Evolutionary conservation across 2,113 vertebrate genomes (phyloP), one percentile per base, ranked within the genome.

Genomic region (Propithecus coquereli): DNA sequence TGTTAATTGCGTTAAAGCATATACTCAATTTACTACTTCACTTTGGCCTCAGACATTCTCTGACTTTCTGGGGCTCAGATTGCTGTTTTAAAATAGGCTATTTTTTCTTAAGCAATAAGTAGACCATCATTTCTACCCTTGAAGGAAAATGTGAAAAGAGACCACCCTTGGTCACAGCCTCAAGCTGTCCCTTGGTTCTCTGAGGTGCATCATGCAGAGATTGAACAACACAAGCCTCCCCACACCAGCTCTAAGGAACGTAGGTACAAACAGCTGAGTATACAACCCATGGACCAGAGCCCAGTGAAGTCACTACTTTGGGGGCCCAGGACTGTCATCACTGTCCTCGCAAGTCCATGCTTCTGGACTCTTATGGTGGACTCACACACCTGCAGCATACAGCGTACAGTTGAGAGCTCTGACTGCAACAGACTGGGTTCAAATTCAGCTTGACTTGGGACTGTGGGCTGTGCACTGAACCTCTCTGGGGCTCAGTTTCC

Each of bases 241-340:
- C 3, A 34, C 17, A 8, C 20, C 22, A 59, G 23, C 47, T 80
- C 70, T 52, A 63, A 81, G 95, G 83, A 73, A 70, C 50, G 25
- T 68, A 94, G 50, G 34, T 80, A 94, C 82, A 92, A 94, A 83
- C 70, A 90, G 34, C 74, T 96, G 88, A 96, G 65, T 96, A 94
- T 47, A 96, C 40, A 94, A 27, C 37, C 20, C 16, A 32, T 86
- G 95, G 93, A 73, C 57, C 66, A 27, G 50, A 40, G 84, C 93
- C 87, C 74, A 79, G 80, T 96, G 96, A 98, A 92, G 92, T 97
- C 87, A 96, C 92, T 71, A 83, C 74, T 30, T 76, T 83, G 66
- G 77, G 89, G 91, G 27, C 90, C 73, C 71, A 16, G 73, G 45
- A 87, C 93, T 96, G 92, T 95, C 97, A 92, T 92, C 95, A 97